Base-by-base conservation (phyloP, 2,888 invertebrate genomes). In the Dolomedes plantarius region DNA sequence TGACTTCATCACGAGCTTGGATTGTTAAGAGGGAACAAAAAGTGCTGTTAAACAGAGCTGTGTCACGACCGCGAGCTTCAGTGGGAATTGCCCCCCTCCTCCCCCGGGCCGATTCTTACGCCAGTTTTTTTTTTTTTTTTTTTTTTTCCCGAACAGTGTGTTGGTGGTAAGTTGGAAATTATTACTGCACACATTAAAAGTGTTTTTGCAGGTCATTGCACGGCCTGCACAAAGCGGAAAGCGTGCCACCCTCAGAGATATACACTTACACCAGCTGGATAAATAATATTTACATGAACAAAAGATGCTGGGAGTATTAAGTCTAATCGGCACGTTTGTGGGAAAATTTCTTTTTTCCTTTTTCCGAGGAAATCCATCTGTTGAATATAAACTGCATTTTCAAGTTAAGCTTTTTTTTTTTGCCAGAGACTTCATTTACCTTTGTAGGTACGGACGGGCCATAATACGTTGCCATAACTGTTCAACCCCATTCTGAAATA, bases 1-100 rank as follows among this genome's bases (percentile, higher is more conserved):
- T 81, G 81, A 81, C 81, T 75, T 75, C 46, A 81, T 81, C 81
- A 81, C 81, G 81, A 28, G 41, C 64, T 11, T 41, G 81, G n/a
- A 81, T 81, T 81, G 81, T 81, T 81, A 68, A n/a, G 7, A n/a
- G 36, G 39, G 80, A 80, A 75, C 81, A 81, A 69, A n/a, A 68
- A 69, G 62, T 62, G 67, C 80, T 67, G 69, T 78, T 79, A 50
- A 71, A 72, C 74, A 68, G 41, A 62, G 32, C 28, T 9, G 13
- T 62, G 81, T 81, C 81, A 81, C 81, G 81, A 81, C 46, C 31
- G 16, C 28, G 56, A 9, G 41, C 56, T 56, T 56, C 56, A 36
- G n/a, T 16, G 23, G 56, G 7, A 56, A 23, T 39, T 50, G 16
- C 27, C 23, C 27, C 23, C 19, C 41, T 50, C 32, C 36, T 65